Percentiles rank a stretch among this genome's conserved stretches.
Conservation (phyloP, 2,888 invertebrate species). For the Nebria brevicollis region DNA sequence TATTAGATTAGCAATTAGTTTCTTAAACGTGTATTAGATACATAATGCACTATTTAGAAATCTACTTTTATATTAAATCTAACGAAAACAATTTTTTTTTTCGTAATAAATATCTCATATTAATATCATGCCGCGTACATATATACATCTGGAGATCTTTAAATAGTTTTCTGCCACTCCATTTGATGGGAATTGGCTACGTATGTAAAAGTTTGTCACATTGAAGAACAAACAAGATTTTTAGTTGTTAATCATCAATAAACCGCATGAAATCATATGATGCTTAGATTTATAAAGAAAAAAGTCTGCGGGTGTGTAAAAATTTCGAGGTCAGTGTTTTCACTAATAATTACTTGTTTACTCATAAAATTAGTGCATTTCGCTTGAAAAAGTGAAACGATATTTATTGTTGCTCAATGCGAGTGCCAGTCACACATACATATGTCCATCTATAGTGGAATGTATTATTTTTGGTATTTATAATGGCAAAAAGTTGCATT, state of each 20-base stretch:
- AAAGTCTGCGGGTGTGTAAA: not conserved
- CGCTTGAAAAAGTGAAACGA: constrained; percentile 29
- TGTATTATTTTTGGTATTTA: constrained; percentile 27
- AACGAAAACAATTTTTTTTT: too few relatives aligned
- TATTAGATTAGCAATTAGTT: too few relatives aligned
- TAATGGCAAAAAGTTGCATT: constrained; percentile 17
- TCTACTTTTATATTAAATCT: too few relatives aligned
- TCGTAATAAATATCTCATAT: too few relatives aligned
- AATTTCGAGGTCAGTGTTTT: constrained; percentile 16
- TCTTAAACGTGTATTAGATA: too few relatives aligned
- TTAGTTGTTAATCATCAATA: not conserved
- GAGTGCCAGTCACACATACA: not conserved
- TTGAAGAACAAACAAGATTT: too few relatives aligned
- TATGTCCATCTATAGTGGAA: not conserved
- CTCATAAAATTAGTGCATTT: constrained; percentile 43
- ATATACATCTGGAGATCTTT: too few relatives aligned
- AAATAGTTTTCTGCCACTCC: too few relatives aligned
- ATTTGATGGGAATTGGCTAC: too few relatives aligned
- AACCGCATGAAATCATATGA: not conserved
- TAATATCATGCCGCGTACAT: too few relatives aligned
- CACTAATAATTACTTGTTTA: constrained; percentile 29
- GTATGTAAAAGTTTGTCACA: too few relatives aligned
- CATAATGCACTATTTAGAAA: too few relatives aligned
- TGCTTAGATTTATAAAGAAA: not conserved
- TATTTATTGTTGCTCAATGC: not conserved